phyloP scores from a whole-genome alignment of 2,113 vertebrate species.

The Tinamus guttatus region DNA sequence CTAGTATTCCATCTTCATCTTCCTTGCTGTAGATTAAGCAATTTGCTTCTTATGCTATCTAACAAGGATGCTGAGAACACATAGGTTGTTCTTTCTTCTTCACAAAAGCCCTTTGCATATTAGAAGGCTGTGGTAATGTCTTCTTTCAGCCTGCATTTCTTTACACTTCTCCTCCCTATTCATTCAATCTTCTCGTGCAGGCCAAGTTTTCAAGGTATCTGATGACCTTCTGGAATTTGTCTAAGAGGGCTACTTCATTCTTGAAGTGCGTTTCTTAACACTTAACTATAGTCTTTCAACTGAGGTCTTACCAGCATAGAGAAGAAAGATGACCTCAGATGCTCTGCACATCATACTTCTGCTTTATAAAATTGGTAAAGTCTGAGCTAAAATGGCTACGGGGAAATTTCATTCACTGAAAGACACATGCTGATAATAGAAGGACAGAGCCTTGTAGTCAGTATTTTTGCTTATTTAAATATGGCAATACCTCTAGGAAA shows the following conservation, averaged over 20 bases:
- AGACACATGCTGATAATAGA: not conserved
- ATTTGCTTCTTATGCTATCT: not conserved
- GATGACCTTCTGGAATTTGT: not conserved
- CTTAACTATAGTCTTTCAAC: not conserved
- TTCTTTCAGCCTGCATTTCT: not conserved
- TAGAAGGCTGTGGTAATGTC: not conserved
- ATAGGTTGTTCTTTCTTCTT: not conserved
- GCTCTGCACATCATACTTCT: not conserved
- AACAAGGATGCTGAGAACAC: not conserved
- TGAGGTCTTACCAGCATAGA: not conserved
- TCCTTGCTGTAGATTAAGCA: not conserved
- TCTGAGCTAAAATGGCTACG: not conserved
- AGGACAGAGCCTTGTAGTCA: not conserved
- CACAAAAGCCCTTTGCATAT: not conserved
- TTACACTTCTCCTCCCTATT: not conserved
- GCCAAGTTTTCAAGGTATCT: not conserved
- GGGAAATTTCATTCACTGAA: not conserved
- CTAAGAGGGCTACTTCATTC: not conserved
- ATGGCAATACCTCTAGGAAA: not conserved
- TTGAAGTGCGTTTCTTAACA: not conserved
- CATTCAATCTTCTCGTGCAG: not conserved
- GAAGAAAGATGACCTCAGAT: not conserved
- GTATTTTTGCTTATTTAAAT: not conserved
- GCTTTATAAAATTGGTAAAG: not conserved
- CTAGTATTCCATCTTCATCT: not conserved